These are phyloP conservation scores for Machimus atricapillus DNA, from an alignment of 2,888 invertebrate genomes.

Conservation along the genomic window DNA sequence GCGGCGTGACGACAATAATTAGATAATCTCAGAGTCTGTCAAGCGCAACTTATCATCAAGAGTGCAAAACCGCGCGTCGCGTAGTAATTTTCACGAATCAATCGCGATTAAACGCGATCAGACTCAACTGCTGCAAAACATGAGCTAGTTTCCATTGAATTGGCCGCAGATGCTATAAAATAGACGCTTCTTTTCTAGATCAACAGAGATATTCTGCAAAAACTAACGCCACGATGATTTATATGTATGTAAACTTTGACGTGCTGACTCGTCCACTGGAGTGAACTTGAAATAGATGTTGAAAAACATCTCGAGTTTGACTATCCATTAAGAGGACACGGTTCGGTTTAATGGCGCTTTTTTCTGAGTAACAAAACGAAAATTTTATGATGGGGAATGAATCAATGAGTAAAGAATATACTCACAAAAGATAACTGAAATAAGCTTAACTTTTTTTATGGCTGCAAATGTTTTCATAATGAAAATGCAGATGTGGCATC, in stretches of 20 bases:
- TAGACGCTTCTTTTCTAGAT: not conserved
- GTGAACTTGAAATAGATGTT: not conserved
- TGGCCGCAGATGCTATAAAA: not conserved
- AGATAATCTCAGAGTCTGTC: not conserved
- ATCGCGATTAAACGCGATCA: not conserved
- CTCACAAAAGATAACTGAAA: not conserved
- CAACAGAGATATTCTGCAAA: not conserved
- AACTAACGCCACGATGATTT: not conserved
- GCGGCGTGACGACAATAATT: not conserved
- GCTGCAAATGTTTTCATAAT: not conserved
- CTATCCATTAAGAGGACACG: not conserved
- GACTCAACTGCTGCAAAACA: not conserved
- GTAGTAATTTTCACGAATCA: not conserved
- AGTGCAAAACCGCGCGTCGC: not conserved
- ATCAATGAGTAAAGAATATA: not conserved
- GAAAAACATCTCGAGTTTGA: not conserved
- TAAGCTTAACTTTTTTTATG: not conserved
- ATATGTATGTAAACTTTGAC: not conserved
- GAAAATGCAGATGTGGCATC: not conserved
- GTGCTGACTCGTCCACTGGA: not conserved
- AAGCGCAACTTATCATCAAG: not conserved
- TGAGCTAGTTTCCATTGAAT: not conserved
- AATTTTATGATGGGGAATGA: not conserved
- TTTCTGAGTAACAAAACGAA: not conserved
- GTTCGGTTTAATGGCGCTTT: not conserved